Evolutionary conservation across 2,888 invertebrate species (phyloP).

Genomic region (Opisthograptis luteolata): DNA sequence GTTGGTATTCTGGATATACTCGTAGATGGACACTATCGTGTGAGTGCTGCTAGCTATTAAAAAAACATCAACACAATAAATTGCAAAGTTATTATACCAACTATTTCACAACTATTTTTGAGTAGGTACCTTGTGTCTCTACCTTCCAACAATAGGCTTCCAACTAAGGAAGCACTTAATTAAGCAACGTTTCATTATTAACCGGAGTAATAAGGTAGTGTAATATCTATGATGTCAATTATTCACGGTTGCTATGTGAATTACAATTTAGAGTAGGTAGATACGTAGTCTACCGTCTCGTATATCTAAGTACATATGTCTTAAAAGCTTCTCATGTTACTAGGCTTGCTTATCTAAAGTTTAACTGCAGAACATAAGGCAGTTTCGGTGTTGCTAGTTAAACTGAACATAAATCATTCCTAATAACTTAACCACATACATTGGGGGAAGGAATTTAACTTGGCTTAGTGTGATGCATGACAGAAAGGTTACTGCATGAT

Average conservation of each 20-base stretch:
- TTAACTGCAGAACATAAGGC: conserved; percentile 11
- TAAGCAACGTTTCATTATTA: neutral
- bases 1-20: too few species aligned
- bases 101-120: too few species aligned
- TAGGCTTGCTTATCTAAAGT: conserved; percentile 5
- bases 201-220: neutral
- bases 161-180: neutral
- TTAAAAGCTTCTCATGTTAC: neutral
- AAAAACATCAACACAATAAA: too few species aligned
- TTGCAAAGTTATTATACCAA: too few species aligned
- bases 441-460: conserved; percentile 6
- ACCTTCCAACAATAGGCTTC: neutral
- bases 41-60: too few species aligned
- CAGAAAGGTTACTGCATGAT: conserved; percentile 9
- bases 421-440: conserved; percentile 10
- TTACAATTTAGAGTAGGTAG: neutral
- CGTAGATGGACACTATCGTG: too few species aligned
- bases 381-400: conserved; percentile 12
- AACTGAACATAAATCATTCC: conserved; percentile 15
- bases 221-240: neutral
- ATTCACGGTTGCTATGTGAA: neutral
- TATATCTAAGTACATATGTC: neutral
- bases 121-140: neutral
- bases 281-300: neutral
- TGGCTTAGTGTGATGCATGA: conserved; percentile 6